Conservation (phyloP, 1,140 invertebrate genomes). For the Drosophila pseudoobscura region DNA sequence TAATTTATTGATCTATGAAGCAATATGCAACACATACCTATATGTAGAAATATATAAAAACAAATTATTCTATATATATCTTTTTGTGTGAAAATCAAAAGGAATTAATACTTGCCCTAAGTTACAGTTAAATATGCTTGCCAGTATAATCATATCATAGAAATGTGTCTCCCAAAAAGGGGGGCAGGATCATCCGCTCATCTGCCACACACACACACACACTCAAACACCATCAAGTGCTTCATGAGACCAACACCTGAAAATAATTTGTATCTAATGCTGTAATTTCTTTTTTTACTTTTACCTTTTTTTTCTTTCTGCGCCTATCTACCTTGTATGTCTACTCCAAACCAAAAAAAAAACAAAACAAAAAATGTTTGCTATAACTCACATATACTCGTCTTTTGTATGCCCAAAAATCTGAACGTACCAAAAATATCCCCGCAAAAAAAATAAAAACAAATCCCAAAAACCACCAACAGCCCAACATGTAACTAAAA, state of each 20-base stretch:
- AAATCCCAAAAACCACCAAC: conserved; percentile 55
- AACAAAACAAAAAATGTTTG: conserved; percentile 34
- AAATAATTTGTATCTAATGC: conserved; percentile 80
- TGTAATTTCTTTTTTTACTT: conserved; percentile 79
- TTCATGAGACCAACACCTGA: conserved; percentile 47
- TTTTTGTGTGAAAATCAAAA: conserved; percentile 9
- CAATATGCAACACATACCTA: conserved; percentile 23
- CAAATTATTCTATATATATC: conserved; percentile 26
- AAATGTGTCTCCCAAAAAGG: background rate
- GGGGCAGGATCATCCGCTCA: conserved; percentile 15
- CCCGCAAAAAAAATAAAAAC: conserved; percentile 44
- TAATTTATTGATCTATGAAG: conserved; percentile 64
- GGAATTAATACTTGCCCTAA: conserved; percentile 31
- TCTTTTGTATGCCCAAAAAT: conserved; percentile 68
- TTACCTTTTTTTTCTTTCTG: conserved; percentile 74
- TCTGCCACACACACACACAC: conserved; percentile 11
- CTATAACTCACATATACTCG: conserved; percentile 61
- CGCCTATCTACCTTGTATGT: conserved; percentile 68
- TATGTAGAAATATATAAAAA: conserved; percentile 25
- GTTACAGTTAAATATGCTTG: conserved; percentile 36
- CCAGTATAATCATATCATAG: conserved; percentile 19
- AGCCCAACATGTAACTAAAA: conserved; percentile 75
- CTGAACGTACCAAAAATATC: conserved; percentile 66
- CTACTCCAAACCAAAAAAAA: conserved; percentile 54
- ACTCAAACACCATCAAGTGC: conserved; percentile 18